These are phyloP conservation scores for Condylura cristata DNA, from an alignment of 2,113 vertebrate genomes.

Conservation along the genomic window DNA sequence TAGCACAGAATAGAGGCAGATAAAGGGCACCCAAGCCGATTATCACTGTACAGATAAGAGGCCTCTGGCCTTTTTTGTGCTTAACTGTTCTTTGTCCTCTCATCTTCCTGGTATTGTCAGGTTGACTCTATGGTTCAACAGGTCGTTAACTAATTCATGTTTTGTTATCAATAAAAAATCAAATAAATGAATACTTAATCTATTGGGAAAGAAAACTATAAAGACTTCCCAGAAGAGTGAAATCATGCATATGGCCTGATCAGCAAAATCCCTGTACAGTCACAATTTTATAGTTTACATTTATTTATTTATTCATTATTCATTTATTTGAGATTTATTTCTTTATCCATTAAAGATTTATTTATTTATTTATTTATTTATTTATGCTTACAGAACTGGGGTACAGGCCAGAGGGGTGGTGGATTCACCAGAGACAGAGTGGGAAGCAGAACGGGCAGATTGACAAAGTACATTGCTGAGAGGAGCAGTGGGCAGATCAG, in stretches of 20 bases:
- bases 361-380: no score
- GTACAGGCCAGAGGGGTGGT: no score
- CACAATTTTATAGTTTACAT: not conserved
- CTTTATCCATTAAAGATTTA: no score
- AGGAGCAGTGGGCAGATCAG: no score
- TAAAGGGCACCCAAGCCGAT: not conserved
- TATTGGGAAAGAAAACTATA: not conserved
- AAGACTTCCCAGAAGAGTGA: not conserved
- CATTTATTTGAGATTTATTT: no score
- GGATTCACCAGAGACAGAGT: no score
- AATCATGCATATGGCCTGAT: not conserved
- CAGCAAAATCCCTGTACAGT: not conserved
- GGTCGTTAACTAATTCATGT: slow-evolving; percentile 39
- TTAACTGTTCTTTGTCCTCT: slow-evolving; percentile 62
- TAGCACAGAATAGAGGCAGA: not conserved
- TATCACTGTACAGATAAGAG: slow-evolving; percentile 58
- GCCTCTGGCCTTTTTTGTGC: not conserved
- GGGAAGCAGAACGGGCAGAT: no score
- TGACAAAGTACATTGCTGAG: no score
- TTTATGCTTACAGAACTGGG: no score
- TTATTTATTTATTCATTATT: no score
- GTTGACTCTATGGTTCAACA: slow-evolving; percentile 47
- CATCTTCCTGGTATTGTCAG: slow-evolving; percentile 14
- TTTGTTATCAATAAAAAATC: slow-evolving; percentile 54
- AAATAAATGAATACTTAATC: slow-evolving; percentile 29